A percentile compares a stretch with the other conserved stretches of the same genome.
These are phyloP conservation scores for Gallinago undulata DNA, from an alignment of 2,113 vertebrate species.

Conservation along the genomic window DNA sequence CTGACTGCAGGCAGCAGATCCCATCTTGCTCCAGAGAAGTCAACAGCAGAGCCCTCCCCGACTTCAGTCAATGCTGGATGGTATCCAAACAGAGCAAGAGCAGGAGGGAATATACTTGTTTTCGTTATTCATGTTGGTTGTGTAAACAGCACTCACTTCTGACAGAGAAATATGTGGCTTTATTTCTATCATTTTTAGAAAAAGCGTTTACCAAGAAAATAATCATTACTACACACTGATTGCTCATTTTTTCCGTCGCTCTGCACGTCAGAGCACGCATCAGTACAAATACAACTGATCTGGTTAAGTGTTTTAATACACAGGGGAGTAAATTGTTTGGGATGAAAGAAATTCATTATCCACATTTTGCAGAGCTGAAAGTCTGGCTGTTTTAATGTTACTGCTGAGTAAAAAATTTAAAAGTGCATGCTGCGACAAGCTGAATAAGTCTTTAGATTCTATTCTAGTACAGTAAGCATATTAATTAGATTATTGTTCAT, in stretches of 20 bases:
- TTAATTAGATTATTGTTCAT: conserved; percentile 55
- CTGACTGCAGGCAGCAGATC: neutral
- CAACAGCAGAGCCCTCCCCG: conserved; percentile 20
- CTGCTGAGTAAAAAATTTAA: neutral
- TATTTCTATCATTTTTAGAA: conserved; percentile 15
- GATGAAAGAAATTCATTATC: conserved; percentile 63
- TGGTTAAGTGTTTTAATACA: conserved; percentile 52
- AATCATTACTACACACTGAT: conserved; percentile 18
- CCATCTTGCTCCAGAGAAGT: conserved; percentile 3
- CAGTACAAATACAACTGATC: conserved; percentile 42
- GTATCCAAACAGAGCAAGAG: conserved; percentile 42
- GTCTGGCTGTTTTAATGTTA: conserved; percentile 51
- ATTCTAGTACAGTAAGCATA: conserved; percentile 21
- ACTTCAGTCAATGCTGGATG: conserved; percentile 42
- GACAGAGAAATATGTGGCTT: conserved; percentile 29
- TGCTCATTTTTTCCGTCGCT: conserved; percentile 41
- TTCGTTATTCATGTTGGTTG: conserved; percentile 35
- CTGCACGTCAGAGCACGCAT: neutral
- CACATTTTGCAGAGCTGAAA: conserved; percentile 33
- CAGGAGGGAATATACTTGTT: conserved; percentile 51
- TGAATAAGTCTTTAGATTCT: neutral
- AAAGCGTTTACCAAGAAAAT: conserved; percentile 33
- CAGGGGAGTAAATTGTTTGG: conserved; percentile 51
- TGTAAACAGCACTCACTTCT: conserved; percentile 38
- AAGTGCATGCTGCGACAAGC: conserved; percentile 32